Percentiles rank a stretch among this genome's conserved stretches.
Evolutionary conservation across 92 coral and sea anemone genomes (phyloP).

Genomic region (Phenganax stokvisi): DNA sequence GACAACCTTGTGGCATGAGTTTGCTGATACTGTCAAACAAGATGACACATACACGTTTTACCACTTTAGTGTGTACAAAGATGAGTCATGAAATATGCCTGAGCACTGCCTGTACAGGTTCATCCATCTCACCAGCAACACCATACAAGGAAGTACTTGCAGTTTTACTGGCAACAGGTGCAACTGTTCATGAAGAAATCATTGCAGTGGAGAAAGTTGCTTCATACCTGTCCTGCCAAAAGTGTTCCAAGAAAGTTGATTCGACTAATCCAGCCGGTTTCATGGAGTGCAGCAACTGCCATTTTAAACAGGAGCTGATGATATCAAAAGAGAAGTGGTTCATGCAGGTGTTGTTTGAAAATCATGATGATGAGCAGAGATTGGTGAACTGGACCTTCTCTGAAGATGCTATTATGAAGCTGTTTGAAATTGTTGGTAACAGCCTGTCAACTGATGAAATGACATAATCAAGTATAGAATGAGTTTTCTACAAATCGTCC

Average conservation of each 20-base stretch:
- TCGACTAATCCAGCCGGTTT: neutral
- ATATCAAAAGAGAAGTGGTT: neutral
- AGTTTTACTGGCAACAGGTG: neutral
- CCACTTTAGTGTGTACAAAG: conserved; percentile 45
- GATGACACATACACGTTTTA: neutral
- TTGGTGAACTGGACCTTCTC: conserved; percentile 5
- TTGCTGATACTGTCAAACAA: neutral
- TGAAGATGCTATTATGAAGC: conserved; percentile 16
- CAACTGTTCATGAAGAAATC: conserved; percentile 8
- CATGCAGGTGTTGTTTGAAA: neutral
- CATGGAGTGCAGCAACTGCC: neutral
- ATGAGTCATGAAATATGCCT: conserved; percentile 42
- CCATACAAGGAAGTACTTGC: no score
- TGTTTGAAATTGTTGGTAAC: conserved; percentile 4
- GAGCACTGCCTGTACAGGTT: conserved; percentile 29
- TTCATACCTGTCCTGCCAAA: conserved; percentile 2
- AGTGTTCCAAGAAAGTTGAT: conserved; percentile 15
- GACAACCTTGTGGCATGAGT: conserved; percentile 38
- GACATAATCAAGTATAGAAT: conserved; percentile 17
- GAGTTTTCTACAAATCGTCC: conserved; percentile 10
- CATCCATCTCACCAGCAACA: neutral
- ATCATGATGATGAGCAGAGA: conserved; percentile 5
- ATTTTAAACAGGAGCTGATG: neutral
- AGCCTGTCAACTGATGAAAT: conserved; percentile 25
- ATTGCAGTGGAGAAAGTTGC: conserved; percentile 17